A percentile compares a stretch with the other conserved stretches of the same genome.
These are phyloP conservation scores for Watsonalla binaria DNA, from an alignment of 2,888 invertebrate species.

Conservation along the genomic window DNA sequence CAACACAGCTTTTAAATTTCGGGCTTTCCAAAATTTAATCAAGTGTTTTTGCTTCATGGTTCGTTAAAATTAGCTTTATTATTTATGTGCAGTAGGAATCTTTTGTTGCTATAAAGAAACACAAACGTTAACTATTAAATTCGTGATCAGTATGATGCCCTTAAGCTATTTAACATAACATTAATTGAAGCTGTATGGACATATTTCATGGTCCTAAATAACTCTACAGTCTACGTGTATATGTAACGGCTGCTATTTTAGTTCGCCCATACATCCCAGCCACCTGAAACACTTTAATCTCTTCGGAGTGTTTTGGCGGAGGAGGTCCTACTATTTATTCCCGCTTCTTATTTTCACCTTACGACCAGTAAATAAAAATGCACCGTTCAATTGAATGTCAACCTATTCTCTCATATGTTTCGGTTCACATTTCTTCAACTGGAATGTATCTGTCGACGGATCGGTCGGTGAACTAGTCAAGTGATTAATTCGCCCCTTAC, in stretches of 20 bases:
- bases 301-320: slow-evolving; percentile 66
- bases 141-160: too few relatives aligned
- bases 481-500: slow-evolving; percentile 78
- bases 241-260: slow-evolving; percentile 38
- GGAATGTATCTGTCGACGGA: slow-evolving; percentile 40
- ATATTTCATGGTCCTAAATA: too few relatives aligned
- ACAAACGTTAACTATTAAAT: too few relatives aligned
- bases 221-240: too few relatives aligned
- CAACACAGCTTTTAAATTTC: slow-evolving; percentile 67
- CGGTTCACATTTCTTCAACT: slow-evolving; percentile 38
- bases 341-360: slow-evolving; percentile 75
- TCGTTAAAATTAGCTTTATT: slow-evolving; percentile 47
- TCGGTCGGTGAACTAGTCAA: slow-evolving; percentile 62
- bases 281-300: slow-evolving; percentile 70
- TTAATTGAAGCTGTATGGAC: too few relatives aligned
- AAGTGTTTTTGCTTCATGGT: slow-evolving; percentile 52
- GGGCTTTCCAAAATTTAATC: slow-evolving; percentile 56
- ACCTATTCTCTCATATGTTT: slow-evolving; percentile 31
- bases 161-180: too few relatives aligned
- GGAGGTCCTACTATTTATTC: slow-evolving; percentile 69
- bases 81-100: slow-evolving; percentile 19
- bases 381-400: slow-evolving; percentile 29
- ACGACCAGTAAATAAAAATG: slow-evolving; percentile 58
- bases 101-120: too few relatives aligned
- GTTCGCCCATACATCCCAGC: slow-evolving; percentile 48